These are phyloP conservation scores for Drosophila watanabei DNA, from an alignment of 1,140 invertebrate genomes.

Conservation along the genomic window DNA sequence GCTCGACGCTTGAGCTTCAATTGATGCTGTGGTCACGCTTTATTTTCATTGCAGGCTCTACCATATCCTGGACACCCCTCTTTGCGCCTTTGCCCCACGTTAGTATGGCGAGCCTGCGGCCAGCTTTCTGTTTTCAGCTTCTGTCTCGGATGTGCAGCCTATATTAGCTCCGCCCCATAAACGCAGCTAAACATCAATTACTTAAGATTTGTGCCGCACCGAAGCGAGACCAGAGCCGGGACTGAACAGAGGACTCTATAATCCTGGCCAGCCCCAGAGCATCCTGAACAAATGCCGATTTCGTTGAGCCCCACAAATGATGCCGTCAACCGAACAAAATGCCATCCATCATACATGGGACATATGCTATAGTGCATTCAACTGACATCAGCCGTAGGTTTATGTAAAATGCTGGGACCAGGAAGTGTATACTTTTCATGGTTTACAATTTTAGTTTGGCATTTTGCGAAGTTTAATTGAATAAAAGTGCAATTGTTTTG, in stretches of 20 bases:
- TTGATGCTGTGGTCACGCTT: constrained; percentile 81
- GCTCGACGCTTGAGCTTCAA: constrained; percentile 74
- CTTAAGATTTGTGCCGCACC: constrained; percentile 55
- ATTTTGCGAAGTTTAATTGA: constrained; percentile 5
- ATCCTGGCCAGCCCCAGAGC: constrained; percentile 19
- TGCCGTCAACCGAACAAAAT: constrained; percentile 46
- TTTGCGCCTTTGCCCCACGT: constrained; percentile 6
- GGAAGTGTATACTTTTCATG: constrained; percentile 17
- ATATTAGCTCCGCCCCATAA: constrained; percentile 65
- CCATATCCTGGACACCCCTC: not conserved
- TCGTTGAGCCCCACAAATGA: constrained; percentile 38
- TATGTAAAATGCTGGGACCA: constrained; percentile 16
- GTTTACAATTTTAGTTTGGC: constrained; percentile 6
- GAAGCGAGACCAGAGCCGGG: constrained; percentile 4
- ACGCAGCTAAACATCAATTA: constrained; percentile 74
- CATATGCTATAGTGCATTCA: constrained; percentile 41
- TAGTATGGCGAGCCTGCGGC: constrained; percentile 30
- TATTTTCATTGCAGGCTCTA: constrained; percentile 69
- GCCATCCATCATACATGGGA: constrained; percentile 60
- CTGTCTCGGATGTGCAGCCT: constrained; percentile 37
- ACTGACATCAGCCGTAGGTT: constrained; percentile 34
- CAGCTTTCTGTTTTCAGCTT: constrained; percentile 22
- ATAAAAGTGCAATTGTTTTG: not conserved
- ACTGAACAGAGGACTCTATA: constrained; percentile 7
- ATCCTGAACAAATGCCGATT: constrained; percentile 38